Conservation (phyloP, 2,113 vertebrate genomes). For the Hypanus sabinus region DNA sequence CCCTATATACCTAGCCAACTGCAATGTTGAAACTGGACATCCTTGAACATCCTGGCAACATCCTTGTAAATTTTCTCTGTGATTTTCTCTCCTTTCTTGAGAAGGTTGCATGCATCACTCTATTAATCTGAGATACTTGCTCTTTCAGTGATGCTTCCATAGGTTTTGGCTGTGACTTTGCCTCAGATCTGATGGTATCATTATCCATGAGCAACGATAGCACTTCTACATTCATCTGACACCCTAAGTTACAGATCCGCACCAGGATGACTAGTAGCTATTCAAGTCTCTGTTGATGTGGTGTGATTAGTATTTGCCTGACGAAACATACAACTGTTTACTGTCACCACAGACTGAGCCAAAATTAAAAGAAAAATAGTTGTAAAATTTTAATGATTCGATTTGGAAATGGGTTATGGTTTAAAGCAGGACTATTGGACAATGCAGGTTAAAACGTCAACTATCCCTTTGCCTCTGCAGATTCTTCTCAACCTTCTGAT, state of each 20-base stretch:
- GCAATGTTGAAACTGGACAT: too few relatives aligned
- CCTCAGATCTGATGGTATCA: not conserved
- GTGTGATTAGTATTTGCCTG: not conserved
- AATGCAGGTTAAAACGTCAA: too few relatives aligned
- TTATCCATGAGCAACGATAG: not conserved
- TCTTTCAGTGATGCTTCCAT: not conserved
- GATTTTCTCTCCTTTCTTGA: too few relatives aligned
- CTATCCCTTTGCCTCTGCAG: too few relatives aligned
- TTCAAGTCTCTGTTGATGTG: not conserved
- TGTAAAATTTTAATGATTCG: not conserved
- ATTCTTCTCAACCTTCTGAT: too few relatives aligned
- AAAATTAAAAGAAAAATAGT: not conserved
- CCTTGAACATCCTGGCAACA: too few relatives aligned
- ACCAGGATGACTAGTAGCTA: not conserved
- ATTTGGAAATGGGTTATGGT: not conserved
- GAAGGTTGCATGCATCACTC: too few relatives aligned
- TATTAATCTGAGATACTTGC: too few relatives aligned
- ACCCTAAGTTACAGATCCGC: not conserved
- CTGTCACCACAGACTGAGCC: not conserved
- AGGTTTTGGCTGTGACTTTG: not conserved
- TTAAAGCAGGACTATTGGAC: too few relatives aligned
- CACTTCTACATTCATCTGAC: not conserved
- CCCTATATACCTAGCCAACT: too few relatives aligned
- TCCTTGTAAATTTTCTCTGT: too few relatives aligned
- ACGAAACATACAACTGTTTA: not conserved